Evolutionary conservation across 1,140 invertebrate species (phyloP).

Genomic region (Calliopsis andreniformis): DNA sequence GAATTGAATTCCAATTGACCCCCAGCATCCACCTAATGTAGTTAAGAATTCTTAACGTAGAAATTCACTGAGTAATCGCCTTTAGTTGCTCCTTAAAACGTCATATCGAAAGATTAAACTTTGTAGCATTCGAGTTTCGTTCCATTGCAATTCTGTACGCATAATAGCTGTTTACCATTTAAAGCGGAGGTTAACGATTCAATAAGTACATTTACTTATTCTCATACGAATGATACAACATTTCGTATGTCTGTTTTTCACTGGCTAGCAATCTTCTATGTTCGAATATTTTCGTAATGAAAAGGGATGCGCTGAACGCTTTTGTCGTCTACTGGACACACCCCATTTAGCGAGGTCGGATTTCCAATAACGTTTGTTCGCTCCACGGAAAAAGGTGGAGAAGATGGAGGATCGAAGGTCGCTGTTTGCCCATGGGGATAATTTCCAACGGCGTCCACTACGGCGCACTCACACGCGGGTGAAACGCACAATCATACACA

Average conservation of each 20-base stretch:
- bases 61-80: not conserved
- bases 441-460: constrained; percentile 56
- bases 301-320: not conserved
- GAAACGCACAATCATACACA: constrained; percentile 24
- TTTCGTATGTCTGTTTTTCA: too few relatives aligned
- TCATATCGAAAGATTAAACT: not conserved
- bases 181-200: constrained; percentile 14
- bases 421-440: constrained; percentile 57
- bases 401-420: constrained; percentile 56
- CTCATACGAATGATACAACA: not conserved
- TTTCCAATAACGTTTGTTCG: not conserved
- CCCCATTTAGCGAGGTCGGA: not conserved
- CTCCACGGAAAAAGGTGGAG: not conserved
- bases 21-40: not conserved
- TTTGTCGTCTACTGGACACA: not conserved
- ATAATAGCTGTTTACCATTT: constrained; percentile 10
- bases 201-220: not conserved
- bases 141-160: not conserved
- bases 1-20: not conserved
- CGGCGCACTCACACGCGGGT: not conserved
- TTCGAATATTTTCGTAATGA: not conserved
- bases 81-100: not conserved
- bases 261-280: not conserved
- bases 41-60: constrained; percentile 8
- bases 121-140: not conserved